phyloP scores from a whole-genome alignment of 35 echinoderm and acorn worm species.

The Chiridota heheva region DNA sequence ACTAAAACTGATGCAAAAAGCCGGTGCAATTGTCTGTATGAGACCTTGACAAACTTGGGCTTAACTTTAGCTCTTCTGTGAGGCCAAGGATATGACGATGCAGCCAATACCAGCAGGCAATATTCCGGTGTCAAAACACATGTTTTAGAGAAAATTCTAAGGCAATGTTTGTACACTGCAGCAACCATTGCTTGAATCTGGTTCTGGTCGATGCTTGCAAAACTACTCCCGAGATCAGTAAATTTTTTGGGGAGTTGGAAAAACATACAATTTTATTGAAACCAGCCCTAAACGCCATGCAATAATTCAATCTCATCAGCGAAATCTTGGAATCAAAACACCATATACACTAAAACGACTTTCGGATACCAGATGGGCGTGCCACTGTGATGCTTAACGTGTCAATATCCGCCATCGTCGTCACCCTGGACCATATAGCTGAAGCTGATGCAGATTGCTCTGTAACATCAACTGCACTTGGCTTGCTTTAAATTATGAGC shows the following conservation, averaged over 20 bases:
- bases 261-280: conserved; percentile 16
- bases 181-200: conserved; percentile 31
- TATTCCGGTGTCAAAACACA: conserved; percentile 23
- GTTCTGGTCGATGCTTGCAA: conserved; percentile 40
- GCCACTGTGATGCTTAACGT: conserved; percentile 12
- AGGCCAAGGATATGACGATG: conserved; percentile 40
- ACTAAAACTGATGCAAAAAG: conserved; percentile 17
- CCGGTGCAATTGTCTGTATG: conserved; percentile 4
- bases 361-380: conserved; percentile 32
- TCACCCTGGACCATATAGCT: no score
- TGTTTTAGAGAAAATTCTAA: conserved; percentile 30
- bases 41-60: conserved; percentile 16
- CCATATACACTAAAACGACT: conserved; percentile 2
- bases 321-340: background rate
- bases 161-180: conserved; percentile 36
- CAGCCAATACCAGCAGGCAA: conserved; percentile 18
- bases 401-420: no score
- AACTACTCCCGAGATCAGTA: background rate
- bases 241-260: conserved; percentile 23
- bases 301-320: conserved; percentile 1
- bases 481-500: no score
- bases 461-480: no score
- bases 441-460: no score
- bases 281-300: conserved; percentile 21
- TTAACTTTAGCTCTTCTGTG: background rate